phyloP scores from a whole-genome alignment of 2,888 invertebrate genomes.

The Oasisia sp. region DNA sequence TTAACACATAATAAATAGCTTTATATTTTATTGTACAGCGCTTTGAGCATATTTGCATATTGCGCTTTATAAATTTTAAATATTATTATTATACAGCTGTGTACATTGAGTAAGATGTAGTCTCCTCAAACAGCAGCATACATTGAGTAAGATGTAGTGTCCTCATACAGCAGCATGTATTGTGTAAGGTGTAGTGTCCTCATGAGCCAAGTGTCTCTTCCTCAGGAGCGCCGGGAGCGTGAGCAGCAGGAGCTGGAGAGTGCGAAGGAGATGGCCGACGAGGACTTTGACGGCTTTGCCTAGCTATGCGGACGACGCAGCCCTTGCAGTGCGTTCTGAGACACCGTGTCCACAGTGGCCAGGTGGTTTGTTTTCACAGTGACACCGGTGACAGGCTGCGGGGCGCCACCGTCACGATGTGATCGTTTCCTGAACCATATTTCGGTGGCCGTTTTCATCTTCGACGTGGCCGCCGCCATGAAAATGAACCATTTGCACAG shows the following conservation, averaged over 20 bases:
- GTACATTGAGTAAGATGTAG: too few relatives aligned
- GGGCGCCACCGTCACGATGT: neutral
- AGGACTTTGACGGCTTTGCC: slow-evolving; percentile 73
- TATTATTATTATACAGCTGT: too few relatives aligned
- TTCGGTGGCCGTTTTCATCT: neutral
- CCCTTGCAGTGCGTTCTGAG: neutral
- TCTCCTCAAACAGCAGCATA: too few relatives aligned
- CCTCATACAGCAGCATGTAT: too few relatives aligned
- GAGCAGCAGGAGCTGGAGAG: slow-evolving; percentile 98
- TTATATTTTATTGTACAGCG: too few relatives aligned
- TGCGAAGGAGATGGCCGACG: slow-evolving; percentile 99
- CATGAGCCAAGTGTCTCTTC: neutral
- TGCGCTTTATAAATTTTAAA: too few relatives aligned
- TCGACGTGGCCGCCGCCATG: neutral
- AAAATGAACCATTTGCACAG: slow-evolving; percentile 3
- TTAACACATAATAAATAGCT: too few relatives aligned
- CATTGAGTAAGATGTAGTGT: too few relatives aligned
- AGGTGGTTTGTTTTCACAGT: neutral
- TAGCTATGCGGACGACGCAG: neutral
- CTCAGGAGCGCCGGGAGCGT: slow-evolving; percentile 81
- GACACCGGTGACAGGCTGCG: neutral
- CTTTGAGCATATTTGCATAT: too few relatives aligned
- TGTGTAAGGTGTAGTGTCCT: too few relatives aligned
- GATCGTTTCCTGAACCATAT: neutral
- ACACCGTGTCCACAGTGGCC: neutral